Evolutionary conservation across 1,140 invertebrate genomes (phyloP).

Genomic region (Hyles euphorbiae): DNA sequence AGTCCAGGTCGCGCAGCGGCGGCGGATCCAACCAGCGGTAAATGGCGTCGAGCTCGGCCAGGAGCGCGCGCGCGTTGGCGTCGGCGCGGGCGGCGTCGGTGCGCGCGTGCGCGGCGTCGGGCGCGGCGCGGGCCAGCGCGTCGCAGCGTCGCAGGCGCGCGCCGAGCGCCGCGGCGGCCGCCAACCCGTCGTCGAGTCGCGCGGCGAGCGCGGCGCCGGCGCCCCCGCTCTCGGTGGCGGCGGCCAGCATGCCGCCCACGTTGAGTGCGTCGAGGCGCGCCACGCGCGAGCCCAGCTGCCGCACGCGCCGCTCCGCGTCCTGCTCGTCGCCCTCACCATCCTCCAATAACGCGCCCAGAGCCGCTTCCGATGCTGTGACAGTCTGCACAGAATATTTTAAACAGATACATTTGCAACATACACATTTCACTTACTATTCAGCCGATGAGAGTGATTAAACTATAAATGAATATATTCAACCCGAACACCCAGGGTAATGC

Average conservation of each 20-base stretch:
- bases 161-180: conserved; percentile 27
- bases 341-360: conserved; percentile 47
- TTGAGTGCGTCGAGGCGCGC: conserved; percentile 57
- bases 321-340: conserved; percentile 39
- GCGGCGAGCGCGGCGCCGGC: conserved; percentile 35
- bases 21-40: conserved; percentile 47
- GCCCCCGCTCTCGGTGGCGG: conserved; percentile 53
- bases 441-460: too few relatives aligned
- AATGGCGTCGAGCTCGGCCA: conserved; percentile 34
- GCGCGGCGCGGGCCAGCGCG: conserved; percentile 33
- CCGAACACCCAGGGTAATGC: too few relatives aligned
- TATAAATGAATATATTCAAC: too few relatives aligned
- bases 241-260: conserved; percentile 60
- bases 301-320: conserved; percentile 53
- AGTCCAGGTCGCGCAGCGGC: conserved; percentile 40
- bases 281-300: conserved; percentile 41
- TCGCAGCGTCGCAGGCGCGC: conserved; percentile 30
- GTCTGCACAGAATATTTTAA: conserved; percentile 7
- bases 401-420: background rate
- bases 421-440: background rate
- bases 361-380: conserved; percentile 37
- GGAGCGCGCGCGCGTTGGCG: conserved; percentile 35
- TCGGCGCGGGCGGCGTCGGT: conserved; percentile 45
- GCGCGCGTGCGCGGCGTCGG: conserved; percentile 34
- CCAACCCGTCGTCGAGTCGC: conserved; percentile 34